Evolutionary conservation across 2,113 vertebrate genomes (phyloP).

Genomic region (Promerops cafer): DNA sequence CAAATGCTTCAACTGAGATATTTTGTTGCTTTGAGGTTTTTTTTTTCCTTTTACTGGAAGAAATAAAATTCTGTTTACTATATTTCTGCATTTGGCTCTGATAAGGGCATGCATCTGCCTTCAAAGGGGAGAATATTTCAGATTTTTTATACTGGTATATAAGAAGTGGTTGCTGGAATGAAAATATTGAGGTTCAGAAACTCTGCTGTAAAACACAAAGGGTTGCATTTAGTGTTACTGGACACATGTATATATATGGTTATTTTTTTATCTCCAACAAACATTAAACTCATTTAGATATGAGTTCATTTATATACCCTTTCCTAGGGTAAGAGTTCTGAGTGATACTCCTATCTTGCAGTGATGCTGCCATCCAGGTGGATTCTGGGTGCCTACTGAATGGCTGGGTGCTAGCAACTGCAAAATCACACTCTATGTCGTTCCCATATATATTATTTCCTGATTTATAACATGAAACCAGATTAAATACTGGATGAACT

Average conservation of each 20-base stretch:
- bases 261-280: not conserved
- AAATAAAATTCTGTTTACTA: not conserved
- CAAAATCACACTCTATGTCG: not conserved
- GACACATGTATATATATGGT: fast-evolving
- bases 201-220: not conserved
- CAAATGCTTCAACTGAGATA: not conserved
- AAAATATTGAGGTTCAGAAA: not conserved
- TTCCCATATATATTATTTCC: not conserved
- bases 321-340: not conserved
- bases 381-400: not conserved
- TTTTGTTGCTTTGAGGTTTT: not conserved
- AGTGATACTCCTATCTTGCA: not conserved
- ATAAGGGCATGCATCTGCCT: not conserved
- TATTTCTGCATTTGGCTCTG: not conserved
- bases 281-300: not conserved
- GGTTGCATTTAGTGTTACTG: not conserved
- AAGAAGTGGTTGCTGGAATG: not conserved
- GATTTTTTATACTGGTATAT: not conserved
- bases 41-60: not conserved
- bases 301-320: not conserved
- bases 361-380: not conserved
- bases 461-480: not conserved
- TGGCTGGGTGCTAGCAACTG: not conserved
- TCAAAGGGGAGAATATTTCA: not conserved
- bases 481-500: not conserved